Evolutionary conservation across 2,888 invertebrate species (phyloP), one percentile per base, ranked within the genome.

Genomic region (Drosophila acutilabella): DNA sequence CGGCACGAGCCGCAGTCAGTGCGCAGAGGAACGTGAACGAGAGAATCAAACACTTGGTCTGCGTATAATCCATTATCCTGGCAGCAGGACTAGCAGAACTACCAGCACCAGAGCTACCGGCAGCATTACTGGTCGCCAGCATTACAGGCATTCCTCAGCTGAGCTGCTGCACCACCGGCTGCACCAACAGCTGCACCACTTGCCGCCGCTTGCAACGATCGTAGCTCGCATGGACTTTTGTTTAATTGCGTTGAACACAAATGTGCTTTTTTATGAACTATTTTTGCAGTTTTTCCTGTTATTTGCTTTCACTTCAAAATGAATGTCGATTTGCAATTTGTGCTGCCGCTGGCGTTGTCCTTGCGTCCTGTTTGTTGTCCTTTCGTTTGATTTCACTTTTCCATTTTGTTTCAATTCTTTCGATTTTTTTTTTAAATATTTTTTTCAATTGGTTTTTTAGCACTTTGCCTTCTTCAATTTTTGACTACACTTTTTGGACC

Each of bases 61-160:
- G 83, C 61, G 69, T 77, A 80, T 86, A 85, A 90, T 91, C 89
- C 91, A 92, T 92, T 88, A 84, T 92, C 52, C 58, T 51, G 65
- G 45, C 61, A 40, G 50, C 62, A 30, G 47, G 51, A 59, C 67
- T 40, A 36, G 13, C 36, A 11, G 13, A 13, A 11, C 11, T 36
- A 36, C 13, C 11, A 36, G n/a, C 33, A n/a, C 48, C 30, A 20
- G 20, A 4, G 6, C 23, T 6, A 48, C 10, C 30, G 11, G 30
- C 14, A 48, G 36, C 57, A 36, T 52, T 59, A 59, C 42, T 62
- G 57, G 42, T 58, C 45, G 54, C 47, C 60, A 56, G 57, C 79
- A 75, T 76, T 61, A 61, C 80, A 64, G 62, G 45, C 62, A 16
- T 38, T 33, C 4, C 45, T 14, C 8, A 36, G 44, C 33, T 45